phyloP scores from a whole-genome alignment of 1,140 invertebrate species.

The Elymnias hypermnestra region DNA sequence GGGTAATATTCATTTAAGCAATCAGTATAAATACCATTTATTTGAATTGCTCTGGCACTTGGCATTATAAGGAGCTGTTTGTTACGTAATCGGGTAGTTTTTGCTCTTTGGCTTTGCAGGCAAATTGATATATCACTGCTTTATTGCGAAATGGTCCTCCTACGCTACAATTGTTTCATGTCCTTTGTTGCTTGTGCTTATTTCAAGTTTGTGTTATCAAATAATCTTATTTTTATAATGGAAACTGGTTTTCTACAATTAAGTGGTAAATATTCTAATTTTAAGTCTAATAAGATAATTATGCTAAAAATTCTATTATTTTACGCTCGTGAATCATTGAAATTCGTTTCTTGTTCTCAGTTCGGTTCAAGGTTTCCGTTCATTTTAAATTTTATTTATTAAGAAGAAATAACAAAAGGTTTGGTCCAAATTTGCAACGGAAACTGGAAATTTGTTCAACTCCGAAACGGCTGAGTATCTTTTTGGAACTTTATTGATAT shows the following conservation, averaged over 20 bases:
- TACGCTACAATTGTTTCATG: constrained; percentile 22
- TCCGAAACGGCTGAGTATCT: no score
- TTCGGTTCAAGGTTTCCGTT: not conserved
- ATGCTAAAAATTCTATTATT: no score
- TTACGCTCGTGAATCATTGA: no score
- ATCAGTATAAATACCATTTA: constrained; percentile 10
- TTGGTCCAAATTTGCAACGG: no score
- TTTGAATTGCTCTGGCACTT: constrained; percentile 13
- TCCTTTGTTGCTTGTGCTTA: constrained; percentile 17
- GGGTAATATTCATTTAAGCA: constrained; percentile 13
- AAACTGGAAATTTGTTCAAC: no score
- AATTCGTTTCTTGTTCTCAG: no score
- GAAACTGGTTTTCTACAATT: no score
- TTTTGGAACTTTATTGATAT: no score
- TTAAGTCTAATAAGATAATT: no score
- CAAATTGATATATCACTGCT: constrained; percentile 35
- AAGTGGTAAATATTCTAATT: no score
- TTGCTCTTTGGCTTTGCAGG: constrained; percentile 11
- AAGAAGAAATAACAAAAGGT: no score
- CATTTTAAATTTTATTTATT: not conserved
- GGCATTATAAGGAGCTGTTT: constrained; percentile 14
- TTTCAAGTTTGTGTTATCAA: not conserved
- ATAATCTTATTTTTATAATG: not conserved
- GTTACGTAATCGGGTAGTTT: constrained; percentile 19
- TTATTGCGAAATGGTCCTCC: constrained; percentile 31